phyloP scores from a whole-genome alignment of 2,888 invertebrate genomes.

The Platerodrilus igneus region DNA sequence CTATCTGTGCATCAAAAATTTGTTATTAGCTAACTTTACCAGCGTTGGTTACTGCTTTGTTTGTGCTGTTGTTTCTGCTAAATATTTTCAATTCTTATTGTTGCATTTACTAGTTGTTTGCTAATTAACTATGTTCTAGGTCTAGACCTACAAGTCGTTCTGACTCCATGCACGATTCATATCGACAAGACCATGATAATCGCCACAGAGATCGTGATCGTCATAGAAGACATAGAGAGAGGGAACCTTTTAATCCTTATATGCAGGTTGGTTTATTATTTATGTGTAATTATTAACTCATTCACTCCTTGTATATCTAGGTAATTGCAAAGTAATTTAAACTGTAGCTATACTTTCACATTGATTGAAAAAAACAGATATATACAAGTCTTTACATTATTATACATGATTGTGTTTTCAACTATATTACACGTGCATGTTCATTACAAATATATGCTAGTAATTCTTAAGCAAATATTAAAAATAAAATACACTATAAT shows the following conservation, averaged over 20 bases:
- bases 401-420: too few relatives aligned
- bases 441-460: too few relatives aligned
- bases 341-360: not conserved
- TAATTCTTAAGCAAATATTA: too few relatives aligned
- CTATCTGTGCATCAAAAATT: too few relatives aligned
- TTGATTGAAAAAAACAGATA: too few relatives aligned
- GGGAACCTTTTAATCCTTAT: constrained; percentile 42
- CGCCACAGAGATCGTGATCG: constrained; percentile 41
- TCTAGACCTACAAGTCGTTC: constrained; percentile 47
- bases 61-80: too few relatives aligned
- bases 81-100: constrained; percentile 3
- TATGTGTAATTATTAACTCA: not conserved
- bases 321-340: not conserved
- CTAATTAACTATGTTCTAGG: constrained; percentile 19
- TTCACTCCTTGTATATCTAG: not conserved
- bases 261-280: constrained; percentile 32
- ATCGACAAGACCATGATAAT: constrained; percentile 37
- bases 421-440: too few relatives aligned
- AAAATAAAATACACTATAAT: too few relatives aligned
- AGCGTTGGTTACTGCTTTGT: too few relatives aligned
- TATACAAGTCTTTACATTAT: too few relatives aligned
- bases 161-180: constrained; percentile 46
- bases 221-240: constrained; percentile 39
- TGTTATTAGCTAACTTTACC: too few relatives aligned
- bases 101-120: constrained; percentile 4